Percentiles rank a stretch among this genome's conserved stretches.
These are phyloP conservation scores for Rhinoderma darwinii DNA, from an alignment of 2,113 vertebrate species.

Conservation along the genomic window DNA sequence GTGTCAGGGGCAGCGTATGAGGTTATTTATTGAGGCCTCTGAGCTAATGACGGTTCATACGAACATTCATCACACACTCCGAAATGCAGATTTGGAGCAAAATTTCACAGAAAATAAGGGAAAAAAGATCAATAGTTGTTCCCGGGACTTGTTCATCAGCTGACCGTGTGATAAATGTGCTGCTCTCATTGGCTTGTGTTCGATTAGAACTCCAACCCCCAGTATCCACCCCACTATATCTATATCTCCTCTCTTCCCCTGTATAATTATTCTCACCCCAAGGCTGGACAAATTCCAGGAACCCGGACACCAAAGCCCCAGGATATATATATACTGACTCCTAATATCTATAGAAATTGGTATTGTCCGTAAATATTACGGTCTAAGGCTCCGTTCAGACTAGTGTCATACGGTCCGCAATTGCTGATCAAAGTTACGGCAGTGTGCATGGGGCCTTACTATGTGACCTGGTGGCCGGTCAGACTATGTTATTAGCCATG, in stretches of 20 bases:
- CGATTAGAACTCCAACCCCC: background rate
- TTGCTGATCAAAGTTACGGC: too few relatives aligned
- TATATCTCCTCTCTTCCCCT: too few relatives aligned
- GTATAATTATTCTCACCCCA: too few relatives aligned
- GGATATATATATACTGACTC: background rate
- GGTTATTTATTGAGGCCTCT: conserved; percentile 28
- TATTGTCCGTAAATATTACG: background rate
- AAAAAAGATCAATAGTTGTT: conserved; percentile 25
- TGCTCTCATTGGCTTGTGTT: background rate
- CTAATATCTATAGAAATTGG: background rate
- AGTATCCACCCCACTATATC: background rate
- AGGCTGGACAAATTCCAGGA: background rate
- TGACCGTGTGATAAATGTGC: conserved; percentile 34
- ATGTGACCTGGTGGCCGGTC: background rate
- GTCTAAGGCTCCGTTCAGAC: too few relatives aligned
- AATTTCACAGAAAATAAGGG: conserved; percentile 12
- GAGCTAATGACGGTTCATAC: conserved; percentile 14
- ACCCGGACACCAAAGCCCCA: background rate
- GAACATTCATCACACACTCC: conserved; percentile 25
- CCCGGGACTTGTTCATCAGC: background rate
- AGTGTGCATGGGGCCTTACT: too few relatives aligned
- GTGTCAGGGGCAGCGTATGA: background rate
- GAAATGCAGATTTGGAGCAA: conserved; percentile 17
- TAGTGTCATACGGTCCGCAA: too few relatives aligned
- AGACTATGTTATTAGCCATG: background rate